phyloP scores from a whole-genome alignment of 2,888 invertebrate genomes.

The Drosophila algonquin region DNA sequence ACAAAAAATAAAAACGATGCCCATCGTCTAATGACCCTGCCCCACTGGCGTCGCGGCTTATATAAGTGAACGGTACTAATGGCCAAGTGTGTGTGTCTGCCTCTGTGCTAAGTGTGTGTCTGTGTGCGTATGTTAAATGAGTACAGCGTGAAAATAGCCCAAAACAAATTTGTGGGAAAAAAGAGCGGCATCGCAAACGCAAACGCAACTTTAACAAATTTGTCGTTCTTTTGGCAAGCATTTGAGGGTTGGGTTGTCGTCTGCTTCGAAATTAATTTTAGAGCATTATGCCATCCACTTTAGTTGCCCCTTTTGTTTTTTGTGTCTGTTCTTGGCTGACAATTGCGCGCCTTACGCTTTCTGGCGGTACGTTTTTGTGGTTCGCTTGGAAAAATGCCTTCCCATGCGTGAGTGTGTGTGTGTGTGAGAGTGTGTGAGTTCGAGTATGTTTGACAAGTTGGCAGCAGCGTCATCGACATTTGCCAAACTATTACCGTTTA shows the following conservation, averaged over 20 bases:
- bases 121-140: constrained; percentile 66
- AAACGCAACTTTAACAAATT: constrained; percentile 71
- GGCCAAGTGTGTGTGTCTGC: constrained; percentile 22
- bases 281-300: constrained; percentile 77
- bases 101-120: constrained; percentile 13
- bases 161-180: constrained; percentile 55
- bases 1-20: constrained; percentile 51
- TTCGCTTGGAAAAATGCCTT: constrained; percentile 29
- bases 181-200: constrained; percentile 30
- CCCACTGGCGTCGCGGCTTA: constrained; percentile 66
- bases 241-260: constrained; percentile 38
- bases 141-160: constrained; percentile 65
- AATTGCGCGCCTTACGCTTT: constrained; percentile 59
- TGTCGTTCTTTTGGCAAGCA: constrained; percentile 70
- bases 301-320: constrained; percentile 33
- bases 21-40: constrained; percentile 75
- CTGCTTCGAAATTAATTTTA: constrained; percentile 80
- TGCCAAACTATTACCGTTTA: constrained; percentile 41
- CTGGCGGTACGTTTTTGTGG: neutral
- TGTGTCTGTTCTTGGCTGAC: constrained; percentile 33
- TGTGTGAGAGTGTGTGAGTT: constrained; percentile 5
- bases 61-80: constrained; percentile 62
- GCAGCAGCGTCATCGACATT: constrained; percentile 28
- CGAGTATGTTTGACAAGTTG: constrained; percentile 8
- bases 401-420: constrained; percentile 16